Evolutionary conservation across 2,797 vertebrate species (phyloP), one percentile per base, ranked within the genome.

Genomic region (Dicrostonyx torquatus): DNA sequence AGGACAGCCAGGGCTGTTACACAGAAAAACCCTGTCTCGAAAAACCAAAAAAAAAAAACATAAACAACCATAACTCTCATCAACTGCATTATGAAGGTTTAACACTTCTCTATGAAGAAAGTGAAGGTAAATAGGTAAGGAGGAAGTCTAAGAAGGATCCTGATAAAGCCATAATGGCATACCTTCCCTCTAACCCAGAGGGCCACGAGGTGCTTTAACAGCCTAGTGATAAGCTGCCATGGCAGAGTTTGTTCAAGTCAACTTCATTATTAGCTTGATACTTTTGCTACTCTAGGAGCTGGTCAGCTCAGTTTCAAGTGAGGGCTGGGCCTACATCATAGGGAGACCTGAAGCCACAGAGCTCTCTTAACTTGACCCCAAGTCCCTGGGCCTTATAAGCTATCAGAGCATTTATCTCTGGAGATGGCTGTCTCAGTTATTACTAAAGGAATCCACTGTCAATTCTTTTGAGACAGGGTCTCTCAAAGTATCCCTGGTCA

Each of bases 161-260:
- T 80, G 58, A 89, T 64, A 80, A 91, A 91, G 26, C 26, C 78
- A n/a, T 45, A 93, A 87, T 66, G 45, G 26, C 18, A 78, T 77
- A 40, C 31, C 72, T 94, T 62, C 88, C 87, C 78, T 88, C 40
- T 78, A 88, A 37, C 94, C 93, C 95, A 90, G n/a, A 88, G 79
- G 85, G 48, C 26, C 26, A 60, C 40, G 80, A 66, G 58, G 40
- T 20, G 4, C 95, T 96, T 31, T 68, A 66, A 89, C 60, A 85
- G 72, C 29, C 89, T 96, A 94, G 89, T 92, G 70, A 95, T 93
- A 83, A 66, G 70, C 34, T 24, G 8, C 92, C n/a, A 50, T 7
- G 40, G 34, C 13, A 89, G 45, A 72, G 91, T 85, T 60, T 94
- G 78, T 83, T 93, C n/a, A 95, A 91, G 31, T 72, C 79, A 90